Evolutionary conservation across 2,113 vertebrate species (phyloP), one percentile per base, ranked within the genome.

Genomic region (Pterocles orientalis): DNA sequence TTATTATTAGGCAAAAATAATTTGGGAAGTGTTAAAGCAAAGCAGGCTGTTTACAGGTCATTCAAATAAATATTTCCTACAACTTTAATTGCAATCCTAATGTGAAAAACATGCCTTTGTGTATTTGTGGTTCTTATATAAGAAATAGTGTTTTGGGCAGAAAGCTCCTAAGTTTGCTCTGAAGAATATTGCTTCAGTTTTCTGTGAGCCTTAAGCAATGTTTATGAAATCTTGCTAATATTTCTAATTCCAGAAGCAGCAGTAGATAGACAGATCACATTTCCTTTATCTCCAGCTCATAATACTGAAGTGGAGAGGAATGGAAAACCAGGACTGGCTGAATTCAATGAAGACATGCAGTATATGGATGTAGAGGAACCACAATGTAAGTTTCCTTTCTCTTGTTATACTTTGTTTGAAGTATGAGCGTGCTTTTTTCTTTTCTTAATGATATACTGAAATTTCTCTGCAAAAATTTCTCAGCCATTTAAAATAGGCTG

Each of bases 291-390:
- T 95, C 98, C 98, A 92, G 97, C 98, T 93, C 98, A 98, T 97
- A 99, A 99, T 95, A 97, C 98, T 93, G 99, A 99, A 77, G 98
- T 98, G 69, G 99, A 99, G 97, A 99, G 98, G 97, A 99, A 99
- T 86, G 99, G 99, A 77, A 99, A 98, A 95, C 98, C 99, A 61
- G 98, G 98, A 60, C 91, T 99, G 90, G 98, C 98, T 70, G 99
- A 99, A 97, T 98, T 99, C 94, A 98, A 95, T 86, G 99, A 99
- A 96, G 99, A 99, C 98, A 98, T 99, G 96, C 99, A 99, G 94
- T 99, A 99, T 95, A 99, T 99, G 99, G 99, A 99, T 97, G 98
- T 99, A 57, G 99, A 99, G 80, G 99, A 99, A 89, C 98, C 99
- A 48, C 98, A 99, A 93, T 99, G 99, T 99, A 97, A 98, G 98